Conservation (phyloP, 2,113 vertebrate genomes). For the Daphoenositta chrysoptera region DNA sequence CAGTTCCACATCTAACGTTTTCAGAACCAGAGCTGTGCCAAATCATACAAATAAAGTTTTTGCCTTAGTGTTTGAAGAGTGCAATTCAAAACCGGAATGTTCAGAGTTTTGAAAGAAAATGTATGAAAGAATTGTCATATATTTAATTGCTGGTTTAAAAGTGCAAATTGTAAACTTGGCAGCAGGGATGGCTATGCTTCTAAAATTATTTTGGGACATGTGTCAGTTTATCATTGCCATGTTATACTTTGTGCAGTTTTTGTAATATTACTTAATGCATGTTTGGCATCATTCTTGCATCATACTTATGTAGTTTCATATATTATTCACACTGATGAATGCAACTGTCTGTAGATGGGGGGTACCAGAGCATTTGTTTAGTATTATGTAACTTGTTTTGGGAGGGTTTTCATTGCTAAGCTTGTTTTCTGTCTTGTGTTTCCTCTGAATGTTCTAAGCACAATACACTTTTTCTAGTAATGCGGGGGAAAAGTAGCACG, state of each 20-base stretch:
- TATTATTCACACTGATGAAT: background rate
- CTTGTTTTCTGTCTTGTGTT: background rate
- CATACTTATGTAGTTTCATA: background rate
- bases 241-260: background rate
- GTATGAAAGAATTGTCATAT: background rate
- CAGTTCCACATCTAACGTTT: background rate
- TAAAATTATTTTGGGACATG: background rate
- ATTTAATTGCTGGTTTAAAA: background rate
- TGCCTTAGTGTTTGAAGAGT: background rate
- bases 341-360: background rate
- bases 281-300: background rate
- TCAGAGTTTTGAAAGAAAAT: background rate
- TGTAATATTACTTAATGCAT: background rate
- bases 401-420: background rate
- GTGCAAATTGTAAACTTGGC: background rate
- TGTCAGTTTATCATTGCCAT: background rate
- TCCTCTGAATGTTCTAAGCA: background rate
- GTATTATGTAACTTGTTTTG: background rate
- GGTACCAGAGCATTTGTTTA: background rate
- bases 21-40: background rate
- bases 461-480: background rate
- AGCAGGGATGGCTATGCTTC: background rate
- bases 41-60: background rate
- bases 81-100: background rate
- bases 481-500: background rate